Evolutionary conservation across 2,888 invertebrate species (phyloP).

Genomic region (Perizoma affinitatum): DNA sequence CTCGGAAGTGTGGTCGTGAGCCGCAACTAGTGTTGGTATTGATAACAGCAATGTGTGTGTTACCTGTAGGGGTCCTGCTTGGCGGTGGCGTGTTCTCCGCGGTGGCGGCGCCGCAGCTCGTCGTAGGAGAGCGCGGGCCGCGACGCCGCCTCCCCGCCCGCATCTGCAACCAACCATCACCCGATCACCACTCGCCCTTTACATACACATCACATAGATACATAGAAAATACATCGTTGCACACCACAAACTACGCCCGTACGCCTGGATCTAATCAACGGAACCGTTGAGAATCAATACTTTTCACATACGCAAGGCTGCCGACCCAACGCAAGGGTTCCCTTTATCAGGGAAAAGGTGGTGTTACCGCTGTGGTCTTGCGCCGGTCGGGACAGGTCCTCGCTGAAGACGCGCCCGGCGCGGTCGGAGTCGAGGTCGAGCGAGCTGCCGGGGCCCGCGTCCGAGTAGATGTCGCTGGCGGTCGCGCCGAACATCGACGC

Average conservation of each 20-base stretch:
- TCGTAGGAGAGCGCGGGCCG: conserved; percentile 86
- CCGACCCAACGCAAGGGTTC: no score
- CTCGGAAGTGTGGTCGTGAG: no score
- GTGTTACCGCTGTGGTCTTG: conserved; percentile 42
- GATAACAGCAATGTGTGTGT: conserved; percentile 1
- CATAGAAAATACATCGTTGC: no score
- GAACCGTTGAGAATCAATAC: no score
- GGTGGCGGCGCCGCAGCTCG: conserved; percentile 88
- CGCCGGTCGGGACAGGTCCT: conserved; percentile 66
- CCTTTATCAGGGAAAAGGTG: background rate
- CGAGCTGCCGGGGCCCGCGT: conserved; percentile 79
- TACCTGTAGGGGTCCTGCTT: conserved; percentile 80
- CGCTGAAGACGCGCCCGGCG: conserved; percentile 81
- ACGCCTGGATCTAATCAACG: no score
- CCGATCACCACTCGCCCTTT: no score
- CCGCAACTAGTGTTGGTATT: no score
- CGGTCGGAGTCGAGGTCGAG: conserved; percentile 87
- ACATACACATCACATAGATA: no score
- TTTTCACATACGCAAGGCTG: no score
- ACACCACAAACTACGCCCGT: no score
- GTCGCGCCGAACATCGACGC: conserved; percentile 69
- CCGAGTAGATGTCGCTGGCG: conserved; percentile 82
- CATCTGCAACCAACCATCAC: background rate
- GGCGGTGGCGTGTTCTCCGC: conserved; percentile 83
- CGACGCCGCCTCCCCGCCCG: conserved; percentile 19